Evolutionary conservation across 2,113 vertebrate species (phyloP).

Genomic region (Entelurus aequoreus): DNA sequence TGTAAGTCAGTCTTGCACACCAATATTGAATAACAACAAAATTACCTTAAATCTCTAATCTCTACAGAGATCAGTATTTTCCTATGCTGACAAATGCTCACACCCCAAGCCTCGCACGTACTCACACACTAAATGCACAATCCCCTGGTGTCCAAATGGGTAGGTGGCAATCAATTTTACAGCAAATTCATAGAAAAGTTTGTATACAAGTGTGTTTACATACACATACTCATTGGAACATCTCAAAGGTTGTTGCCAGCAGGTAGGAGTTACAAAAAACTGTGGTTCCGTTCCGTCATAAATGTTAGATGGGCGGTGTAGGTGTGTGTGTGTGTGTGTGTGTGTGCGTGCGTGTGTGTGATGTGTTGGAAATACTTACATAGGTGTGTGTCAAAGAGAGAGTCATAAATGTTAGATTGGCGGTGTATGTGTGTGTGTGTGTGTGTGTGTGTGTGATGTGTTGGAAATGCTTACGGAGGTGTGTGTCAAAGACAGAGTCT

Average conservation of each 20-base stretch:
- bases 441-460: too few species aligned
- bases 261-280: neutral
- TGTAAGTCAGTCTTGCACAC: neutral
- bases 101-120: neutral
- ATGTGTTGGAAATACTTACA: too few species aligned
- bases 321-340: too few species aligned
- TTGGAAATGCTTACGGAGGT: neutral
- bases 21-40: neutral
- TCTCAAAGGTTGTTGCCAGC: neutral
- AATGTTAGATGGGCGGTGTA: neutral
- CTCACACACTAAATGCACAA: neutral
- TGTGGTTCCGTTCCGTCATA: constrained; percentile 7
- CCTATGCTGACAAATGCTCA: neutral
- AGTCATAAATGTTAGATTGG: constrained; percentile 2
- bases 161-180: neutral
- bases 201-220: neutral
- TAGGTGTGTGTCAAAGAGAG: too few species aligned
- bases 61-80: neutral
- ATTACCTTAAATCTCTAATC: neutral
- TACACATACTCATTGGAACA: constrained; percentile 2
- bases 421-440: too few species aligned
- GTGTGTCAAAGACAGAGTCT: neutral
- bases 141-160: neutral
- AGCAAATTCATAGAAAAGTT: neutral
- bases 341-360: too few species aligned